Conservation (phyloP, 2,888 invertebrate genomes). For the Hydraecia micacea region DNA sequence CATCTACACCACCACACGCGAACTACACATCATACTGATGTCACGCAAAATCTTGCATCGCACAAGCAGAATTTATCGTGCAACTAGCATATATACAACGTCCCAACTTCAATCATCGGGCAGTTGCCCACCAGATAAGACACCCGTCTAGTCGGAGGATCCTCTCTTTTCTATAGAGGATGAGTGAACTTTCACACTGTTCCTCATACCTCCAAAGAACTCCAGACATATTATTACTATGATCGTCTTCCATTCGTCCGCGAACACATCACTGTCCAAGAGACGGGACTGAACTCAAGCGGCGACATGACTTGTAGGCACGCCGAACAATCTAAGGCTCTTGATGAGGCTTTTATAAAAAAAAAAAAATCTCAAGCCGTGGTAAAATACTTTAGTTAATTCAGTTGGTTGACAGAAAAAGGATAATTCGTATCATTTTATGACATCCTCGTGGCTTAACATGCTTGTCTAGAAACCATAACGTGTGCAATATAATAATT, state of each 20-base stretch:
- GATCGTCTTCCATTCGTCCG: not conserved
- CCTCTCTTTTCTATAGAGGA: too few species aligned
- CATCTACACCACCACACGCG: too few species aligned
- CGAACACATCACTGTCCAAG: not conserved
- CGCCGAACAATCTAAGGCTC: not conserved
- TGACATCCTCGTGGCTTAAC: not conserved
- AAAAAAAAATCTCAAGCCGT: not conserved
- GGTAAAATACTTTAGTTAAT: not conserved
- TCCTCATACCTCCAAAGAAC: not conserved
- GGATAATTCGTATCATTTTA: not conserved
- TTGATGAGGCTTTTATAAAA: not conserved
- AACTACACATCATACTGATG: too few species aligned
- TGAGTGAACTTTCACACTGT: too few species aligned
- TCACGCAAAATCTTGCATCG: too few species aligned
- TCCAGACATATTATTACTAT: not conserved
- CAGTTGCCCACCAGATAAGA: too few species aligned
- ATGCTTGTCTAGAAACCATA: not conserved
- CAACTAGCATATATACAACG: too few species aligned
- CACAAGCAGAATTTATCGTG: too few species aligned
- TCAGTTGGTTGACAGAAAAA: not conserved
- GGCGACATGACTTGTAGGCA: too few species aligned
- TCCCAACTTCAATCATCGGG: too few species aligned
- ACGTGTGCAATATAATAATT: not conserved
- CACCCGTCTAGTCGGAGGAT: too few species aligned
- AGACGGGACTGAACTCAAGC: not conserved